These are phyloP conservation scores for Xiphophorus birchmanni DNA, from an alignment of 2,797 vertebrate genomes.

Conservation along the genomic window DNA sequence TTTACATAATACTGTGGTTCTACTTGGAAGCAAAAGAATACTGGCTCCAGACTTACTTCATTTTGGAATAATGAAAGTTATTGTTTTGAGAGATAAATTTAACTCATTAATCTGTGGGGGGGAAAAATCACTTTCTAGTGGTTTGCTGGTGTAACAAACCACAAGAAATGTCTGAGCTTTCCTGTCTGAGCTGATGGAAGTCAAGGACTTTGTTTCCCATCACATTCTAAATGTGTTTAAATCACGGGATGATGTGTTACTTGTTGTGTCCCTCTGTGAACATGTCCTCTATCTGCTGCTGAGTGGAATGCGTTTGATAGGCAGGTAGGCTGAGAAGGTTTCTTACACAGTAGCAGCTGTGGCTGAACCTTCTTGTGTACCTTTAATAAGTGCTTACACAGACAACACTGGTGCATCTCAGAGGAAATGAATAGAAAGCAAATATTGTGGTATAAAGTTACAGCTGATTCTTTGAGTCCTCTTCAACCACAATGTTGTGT, in stretches of 20 bases:
- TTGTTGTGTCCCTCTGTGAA: conserved; percentile 34
- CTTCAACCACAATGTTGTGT: background rate
- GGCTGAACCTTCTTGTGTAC: conserved; percentile 1
- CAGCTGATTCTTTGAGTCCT: background rate
- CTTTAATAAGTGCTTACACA: conserved; percentile 10
- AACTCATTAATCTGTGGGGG: background rate
- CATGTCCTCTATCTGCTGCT: conserved; percentile 35
- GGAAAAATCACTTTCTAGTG: background rate
- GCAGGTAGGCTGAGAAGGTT: background rate
- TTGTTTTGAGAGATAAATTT: background rate
- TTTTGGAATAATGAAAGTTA: background rate
- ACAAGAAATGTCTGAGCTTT: background rate
- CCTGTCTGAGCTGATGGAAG: background rate
- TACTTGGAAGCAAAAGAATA: background rate
- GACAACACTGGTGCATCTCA: background rate
- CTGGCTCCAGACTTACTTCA: background rate
- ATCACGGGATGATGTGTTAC: background rate
- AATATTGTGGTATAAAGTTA: background rate
- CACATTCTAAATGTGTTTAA: background rate
- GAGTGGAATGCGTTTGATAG: background rate
- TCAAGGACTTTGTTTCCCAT: background rate
- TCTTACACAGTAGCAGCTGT: conserved; percentile 10
- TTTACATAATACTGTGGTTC: background rate
- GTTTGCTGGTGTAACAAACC: background rate
- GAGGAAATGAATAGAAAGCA: conserved; percentile 26